Conservation (phyloP, 2,888 invertebrate genomes). For the Caenorhabditis panamensis region DNA sequence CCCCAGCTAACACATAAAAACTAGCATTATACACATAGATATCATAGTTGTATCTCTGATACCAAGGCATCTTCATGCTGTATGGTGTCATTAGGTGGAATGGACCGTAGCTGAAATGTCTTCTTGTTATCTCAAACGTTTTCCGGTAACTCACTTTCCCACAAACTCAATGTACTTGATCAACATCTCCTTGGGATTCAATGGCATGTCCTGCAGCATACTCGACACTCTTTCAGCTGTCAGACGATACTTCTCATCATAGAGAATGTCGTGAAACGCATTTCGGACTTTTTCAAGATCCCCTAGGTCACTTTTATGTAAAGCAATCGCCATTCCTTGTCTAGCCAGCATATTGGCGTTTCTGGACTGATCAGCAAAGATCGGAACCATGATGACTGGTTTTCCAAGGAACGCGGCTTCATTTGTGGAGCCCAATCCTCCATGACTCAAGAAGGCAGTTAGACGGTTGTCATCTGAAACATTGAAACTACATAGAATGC, state of each 20-base stretch:
- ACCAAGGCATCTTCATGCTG: not conserved
- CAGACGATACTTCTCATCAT: constrained; percentile 10
- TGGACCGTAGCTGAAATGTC: constrained; percentile 14
- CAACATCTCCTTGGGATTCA: constrained; percentile 15
- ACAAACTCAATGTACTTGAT: constrained; percentile 30
- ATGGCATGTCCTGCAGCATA: not conserved
- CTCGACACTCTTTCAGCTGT: not conserved
- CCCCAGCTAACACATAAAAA: not conserved
- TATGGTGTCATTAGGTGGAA: constrained; percentile 23
- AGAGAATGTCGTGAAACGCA: not conserved
- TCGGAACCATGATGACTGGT: constrained; percentile 40
- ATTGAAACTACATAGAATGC: too few relatives aligned
- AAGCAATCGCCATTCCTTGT: constrained; percentile 7
- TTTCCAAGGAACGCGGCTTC: constrained; percentile 55
- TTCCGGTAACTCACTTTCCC: constrained; percentile 20
- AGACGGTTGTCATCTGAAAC: constrained; percentile 39
- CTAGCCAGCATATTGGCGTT: constrained; percentile 18
- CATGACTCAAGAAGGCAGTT: constrained; percentile 55
- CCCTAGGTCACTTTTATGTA: constrained; percentile 18
- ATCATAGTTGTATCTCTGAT: not conserved
- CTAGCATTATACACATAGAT: not conserved
- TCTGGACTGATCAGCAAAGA: constrained; percentile 11
- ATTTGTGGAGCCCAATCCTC: constrained; percentile 52
- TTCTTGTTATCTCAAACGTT: not conserved
- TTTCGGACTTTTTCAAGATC: not conserved